phyloP scores from a whole-genome alignment of 2,888 invertebrate genomes.

The Polia nebulosa region DNA sequence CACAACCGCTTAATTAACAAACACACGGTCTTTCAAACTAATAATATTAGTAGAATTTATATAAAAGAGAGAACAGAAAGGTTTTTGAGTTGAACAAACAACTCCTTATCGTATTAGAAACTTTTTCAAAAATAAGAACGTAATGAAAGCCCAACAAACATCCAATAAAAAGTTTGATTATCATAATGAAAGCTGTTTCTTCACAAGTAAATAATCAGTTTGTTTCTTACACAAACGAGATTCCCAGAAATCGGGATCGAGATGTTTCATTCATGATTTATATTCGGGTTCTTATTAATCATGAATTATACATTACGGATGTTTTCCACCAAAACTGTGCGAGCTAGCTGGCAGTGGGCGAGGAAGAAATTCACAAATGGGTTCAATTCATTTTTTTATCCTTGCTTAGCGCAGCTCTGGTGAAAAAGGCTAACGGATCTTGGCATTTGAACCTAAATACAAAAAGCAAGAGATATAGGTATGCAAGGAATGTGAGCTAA shows the following conservation, averaged over 20 bases:
- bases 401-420: neutral
- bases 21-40: too few relatives aligned
- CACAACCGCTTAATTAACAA: too few relatives aligned
- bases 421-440: neutral
- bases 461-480: too few relatives aligned
- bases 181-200: conserved; percentile 23
- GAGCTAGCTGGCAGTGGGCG: neutral
- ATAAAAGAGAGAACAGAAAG: neutral
- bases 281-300: neutral
- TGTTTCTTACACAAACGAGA: conserved; percentile 24
- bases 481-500: too few relatives aligned
- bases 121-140: neutral
- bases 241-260: conserved; percentile 29
- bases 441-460: too few relatives aligned
- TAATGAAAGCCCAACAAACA: conserved; percentile 17
- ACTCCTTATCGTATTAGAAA: neutral
- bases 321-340: neutral
- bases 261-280: conserved; percentile 51
- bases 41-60: neutral
- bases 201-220: conserved; percentile 34
- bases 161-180: conserved; percentile 34
- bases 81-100: conserved; percentile 1
- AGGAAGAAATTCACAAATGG: neutral
- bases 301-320: conserved; percentile 28
- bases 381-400: neutral